Evolutionary conservation across 2,113 vertebrate species (phyloP), one percentile per base, ranked within the genome.

Genomic region (Cyprinodon tularosa): DNA sequence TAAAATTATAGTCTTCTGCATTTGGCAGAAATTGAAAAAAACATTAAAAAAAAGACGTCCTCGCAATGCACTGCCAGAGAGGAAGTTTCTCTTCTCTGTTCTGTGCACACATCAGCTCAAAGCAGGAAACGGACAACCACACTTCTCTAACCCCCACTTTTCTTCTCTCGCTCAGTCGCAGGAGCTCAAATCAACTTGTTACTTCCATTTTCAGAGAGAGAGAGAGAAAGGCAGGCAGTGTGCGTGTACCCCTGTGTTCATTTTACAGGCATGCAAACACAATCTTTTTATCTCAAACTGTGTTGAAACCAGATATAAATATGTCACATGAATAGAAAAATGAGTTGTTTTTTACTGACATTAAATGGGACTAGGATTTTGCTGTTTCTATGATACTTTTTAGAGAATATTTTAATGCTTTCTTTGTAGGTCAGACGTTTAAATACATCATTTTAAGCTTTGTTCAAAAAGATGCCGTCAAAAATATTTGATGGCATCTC

Each of bases 111-210:
- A 86, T 84, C 83, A 81, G 71, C 74, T 85, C 81, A 80, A 84
- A 91, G 89, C 93, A 94, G 94, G 94, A 95, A 95, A 91, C 74
- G 66, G 83, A 87, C 89, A 62, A 92, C 90, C 90, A 57, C 93
- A 91, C 78, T 88, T 87, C 77, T 84, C 88, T 89, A 85, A 92
- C 85, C 84, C 86, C 87, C 88, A 62, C 76, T 85, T 88, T 90
- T 90, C 90, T 87, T 92, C 88, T 90, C 65, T 84, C 80, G 62
- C 80, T 89, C 81, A 82, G 53, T 74, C 8, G n/a, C 68, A 29
- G 57, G 62, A 59, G 69, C 77, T 65, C 60, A 67, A 38, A 79
- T 62, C 44, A 83, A 77, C 39, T 68, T 84, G 86, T 62, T 78
- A 85, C 82, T 92, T 92, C 89, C 84, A 89, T 88, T 87, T 91